These are phyloP conservation scores for Lytechinus pictus DNA, from an alignment of 35 echinoderm and acorn worm species.

Conservation along the genomic window DNA sequence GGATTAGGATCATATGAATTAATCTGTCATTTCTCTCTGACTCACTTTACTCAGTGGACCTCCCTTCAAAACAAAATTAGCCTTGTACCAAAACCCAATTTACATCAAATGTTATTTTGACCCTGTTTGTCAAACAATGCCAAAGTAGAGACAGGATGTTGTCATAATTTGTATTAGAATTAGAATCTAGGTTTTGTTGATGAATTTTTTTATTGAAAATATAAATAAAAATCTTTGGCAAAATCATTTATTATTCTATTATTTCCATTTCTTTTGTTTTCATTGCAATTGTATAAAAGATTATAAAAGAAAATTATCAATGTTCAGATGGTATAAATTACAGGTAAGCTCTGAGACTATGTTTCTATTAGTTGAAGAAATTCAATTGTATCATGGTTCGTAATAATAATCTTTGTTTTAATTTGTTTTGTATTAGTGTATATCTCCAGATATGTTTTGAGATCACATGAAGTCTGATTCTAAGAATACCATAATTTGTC, in stretches of 20 bases:
- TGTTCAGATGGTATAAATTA: too few species aligned
- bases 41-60: not conserved
- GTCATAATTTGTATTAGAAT: not conserved
- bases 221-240: not conserved
- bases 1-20: constrained; percentile 19
- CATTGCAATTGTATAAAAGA: not conserved
- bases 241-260: not conserved
- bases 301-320: not conserved
- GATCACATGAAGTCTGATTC: not conserved
- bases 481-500: not conserved
- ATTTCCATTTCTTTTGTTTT: not conserved
- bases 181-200: not conserved
- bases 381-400: too few species aligned
- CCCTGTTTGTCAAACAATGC: not conserved
- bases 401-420: too few species aligned
- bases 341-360: too few species aligned
- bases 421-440: too few species aligned
- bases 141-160: not conserved
- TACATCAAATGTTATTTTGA: not conserved
- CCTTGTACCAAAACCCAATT: not conserved
- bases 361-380: too few species aligned
- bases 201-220: not conserved
- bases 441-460: not conserved
- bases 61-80: not conserved
- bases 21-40: not conserved